A percentile compares a stretch with the other conserved stretches of the same genome.
phyloP scores from a whole-genome alignment of 2,888 invertebrate genomes.

The Melinaea marsaeus region DNA sequence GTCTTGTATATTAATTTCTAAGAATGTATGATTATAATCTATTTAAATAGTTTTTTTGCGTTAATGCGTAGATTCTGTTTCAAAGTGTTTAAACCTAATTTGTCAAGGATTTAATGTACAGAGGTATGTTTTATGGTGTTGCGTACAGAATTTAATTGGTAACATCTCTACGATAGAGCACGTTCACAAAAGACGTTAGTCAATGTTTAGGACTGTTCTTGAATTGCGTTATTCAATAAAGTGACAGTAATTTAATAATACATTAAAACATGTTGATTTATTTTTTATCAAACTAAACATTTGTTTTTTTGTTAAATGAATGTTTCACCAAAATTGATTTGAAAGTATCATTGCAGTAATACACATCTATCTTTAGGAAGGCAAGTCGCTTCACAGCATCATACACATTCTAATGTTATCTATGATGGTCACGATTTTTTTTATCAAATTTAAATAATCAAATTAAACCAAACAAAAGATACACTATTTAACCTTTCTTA shows the following conservation, averaged over 20 bases:
- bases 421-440: no score
- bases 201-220: conserved; percentile 34
- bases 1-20: no score
- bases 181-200: conserved; percentile 35
- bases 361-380: no score
- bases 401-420: no score
- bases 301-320: background rate
- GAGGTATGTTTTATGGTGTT: conserved; percentile 13
- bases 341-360: no score
- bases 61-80: no score
- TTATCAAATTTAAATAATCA: no score
- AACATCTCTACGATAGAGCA: conserved; percentile 38
- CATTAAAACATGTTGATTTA: background rate
- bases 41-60: no score
- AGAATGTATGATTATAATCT: no score
- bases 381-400: no score
- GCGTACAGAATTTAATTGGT: conserved; percentile 33
- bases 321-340: background rate
- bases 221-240: conserved; percentile 20
- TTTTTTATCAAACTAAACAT: background rate
- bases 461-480: no score
- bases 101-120: background rate
- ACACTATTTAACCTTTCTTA: no score
- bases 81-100: background rate
- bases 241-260: conserved; percentile 11